These are phyloP conservation scores for Carassius gibelio DNA, from an alignment of 2,113 vertebrate genomes.

Conservation along the genomic window DNA sequence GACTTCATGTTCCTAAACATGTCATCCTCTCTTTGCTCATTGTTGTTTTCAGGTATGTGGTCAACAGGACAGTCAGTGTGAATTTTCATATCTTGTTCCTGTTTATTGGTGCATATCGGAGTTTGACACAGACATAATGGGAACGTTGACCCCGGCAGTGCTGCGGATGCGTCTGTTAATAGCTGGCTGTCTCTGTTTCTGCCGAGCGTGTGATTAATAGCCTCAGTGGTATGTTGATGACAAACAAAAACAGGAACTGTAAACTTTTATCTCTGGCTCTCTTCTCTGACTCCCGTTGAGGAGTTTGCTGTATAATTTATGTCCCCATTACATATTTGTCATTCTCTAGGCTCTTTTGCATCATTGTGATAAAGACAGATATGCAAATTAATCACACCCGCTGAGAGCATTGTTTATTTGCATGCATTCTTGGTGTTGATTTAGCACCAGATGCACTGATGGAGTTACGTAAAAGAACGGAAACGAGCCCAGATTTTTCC, in stretches of 20 bases:
- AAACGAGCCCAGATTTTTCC: neutral
- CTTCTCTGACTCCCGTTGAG: slow-evolving; percentile 61
- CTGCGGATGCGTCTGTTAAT: slow-evolving; percentile 67
- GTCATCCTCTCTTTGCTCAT: slow-evolving; percentile 22
- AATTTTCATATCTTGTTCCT: slow-evolving; percentile 63
- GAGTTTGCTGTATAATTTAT: slow-evolving; percentile 64
- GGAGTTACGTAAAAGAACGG: neutral
- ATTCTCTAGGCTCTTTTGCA: slow-evolving; percentile 12
- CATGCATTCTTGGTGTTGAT: slow-evolving; percentile 3
- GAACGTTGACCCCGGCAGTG: slow-evolving; percentile 65
- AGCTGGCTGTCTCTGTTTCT: slow-evolving; percentile 69
- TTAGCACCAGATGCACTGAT: slow-evolving; percentile 4
- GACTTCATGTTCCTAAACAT: neutral
- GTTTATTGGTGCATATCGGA: slow-evolving; percentile 64
- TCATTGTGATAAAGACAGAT: neutral
- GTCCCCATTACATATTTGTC: slow-evolving; percentile 56
- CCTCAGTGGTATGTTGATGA: slow-evolving; percentile 68
- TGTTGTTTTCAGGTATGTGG: slow-evolving; percentile 23
- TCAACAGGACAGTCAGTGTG: slow-evolving; percentile 30
- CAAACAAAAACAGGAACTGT: slow-evolving; percentile 82
- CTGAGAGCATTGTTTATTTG: slow-evolving; percentile 12
- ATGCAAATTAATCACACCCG: neutral
- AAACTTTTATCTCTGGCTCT: slow-evolving; percentile 69
- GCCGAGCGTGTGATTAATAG: slow-evolving; percentile 68
- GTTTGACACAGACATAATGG: slow-evolving; percentile 61